Base-by-base conservation (phyloP, 2,797 vertebrate genomes). In the Pygocentrus nattereri region DNA sequence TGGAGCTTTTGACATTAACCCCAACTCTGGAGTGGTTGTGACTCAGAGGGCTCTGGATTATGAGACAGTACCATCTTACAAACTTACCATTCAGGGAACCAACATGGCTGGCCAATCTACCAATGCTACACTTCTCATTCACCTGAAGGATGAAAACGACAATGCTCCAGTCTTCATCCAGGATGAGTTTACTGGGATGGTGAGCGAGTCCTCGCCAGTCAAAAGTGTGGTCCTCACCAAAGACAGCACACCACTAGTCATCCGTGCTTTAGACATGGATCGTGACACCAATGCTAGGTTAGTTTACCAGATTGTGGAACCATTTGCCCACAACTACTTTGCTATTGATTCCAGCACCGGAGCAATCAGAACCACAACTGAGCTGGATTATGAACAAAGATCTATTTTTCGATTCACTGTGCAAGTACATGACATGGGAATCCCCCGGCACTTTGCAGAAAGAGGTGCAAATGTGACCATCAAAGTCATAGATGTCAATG, bases 291-390 rank as follows among this genome's bases (percentile, higher is more conserved):
- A 99, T 83, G 95, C 97, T 76, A 94, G 98, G 90, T 96, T 99
- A 56, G 93, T 97, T 81, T 99, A 99, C 94, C 96, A 97, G 86
- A 99, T 99, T 15, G 97, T 97, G 0, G 97, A 99, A 81, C 97
- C 97, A 2, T 97, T 96, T 88, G 93, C 95, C 69, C 96, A 93
- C 82, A 97, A 95, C 78, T 98, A 97, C 86, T 99, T 99, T 84
- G 94, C 97, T 72, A 97, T 99, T 49, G 98, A 99, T 87, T 96
- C 98, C 0, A 98, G 96, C 90, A 99, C 98, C 0, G 98, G 98
- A 82, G 98, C 97, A 15, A 94, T 99, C 90, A 95, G 94, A 69
- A 96, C 96, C 3, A 93, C 95, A 18, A 90, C 93, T 19, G 88
- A 93, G 69, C 89, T 99, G 92, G 97, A 99, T 92, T 98, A 98